Evolutionary conservation across 2,113 vertebrate species (phyloP), one percentile per base, ranked within the genome.

Genomic region (Sisor rabdophorus): DNA sequence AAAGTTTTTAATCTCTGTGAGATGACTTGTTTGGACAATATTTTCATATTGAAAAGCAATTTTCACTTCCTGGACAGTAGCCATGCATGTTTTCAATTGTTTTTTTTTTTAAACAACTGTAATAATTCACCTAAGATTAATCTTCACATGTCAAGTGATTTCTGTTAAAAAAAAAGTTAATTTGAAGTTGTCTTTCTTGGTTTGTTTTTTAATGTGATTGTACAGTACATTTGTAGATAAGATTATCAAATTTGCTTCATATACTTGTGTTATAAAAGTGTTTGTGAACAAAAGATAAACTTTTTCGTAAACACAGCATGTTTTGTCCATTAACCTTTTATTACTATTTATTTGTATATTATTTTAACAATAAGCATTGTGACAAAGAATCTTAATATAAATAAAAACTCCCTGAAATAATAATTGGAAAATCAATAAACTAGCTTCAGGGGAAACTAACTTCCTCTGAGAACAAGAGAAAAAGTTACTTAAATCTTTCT

Each of bases 31-130:
- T 76, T 76, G 52, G 76, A 81, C 76, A 64, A 60, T 64, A 69
- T 84, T 84, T 84, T 84, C 83, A 84, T 78, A 84, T 84, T 84
- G 83, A 78, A 84, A 84, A 84, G 80, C 73, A 65, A 55, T 75
- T 56, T 63, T 59, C n/a, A 72, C 80, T 68, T 73, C 52, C 67
- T 81, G 80, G 80, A 84, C 72, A 84, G 77, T 80, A 77, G 77
- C 63, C 63, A 71, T 79, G 82, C 83, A 84, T 84, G 83, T 84
- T 80, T 76, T 61, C 71, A 73, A 68, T 78, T 77, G 80, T 75
- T 80, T 84, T 73, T 79, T 81, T 81, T 78, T 79, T 73, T 67
- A 70, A 68, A 63, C 48, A 78, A 58, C 65, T 83, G 71, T 78
- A 83, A 83, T 83, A 80, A 73, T 63, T 68, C 78, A 77, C 63